Percentiles rank a stretch among this genome's conserved stretches.
phyloP scores from a whole-genome alignment of 2,888 invertebrate species.

The Andrena fulva region DNA sequence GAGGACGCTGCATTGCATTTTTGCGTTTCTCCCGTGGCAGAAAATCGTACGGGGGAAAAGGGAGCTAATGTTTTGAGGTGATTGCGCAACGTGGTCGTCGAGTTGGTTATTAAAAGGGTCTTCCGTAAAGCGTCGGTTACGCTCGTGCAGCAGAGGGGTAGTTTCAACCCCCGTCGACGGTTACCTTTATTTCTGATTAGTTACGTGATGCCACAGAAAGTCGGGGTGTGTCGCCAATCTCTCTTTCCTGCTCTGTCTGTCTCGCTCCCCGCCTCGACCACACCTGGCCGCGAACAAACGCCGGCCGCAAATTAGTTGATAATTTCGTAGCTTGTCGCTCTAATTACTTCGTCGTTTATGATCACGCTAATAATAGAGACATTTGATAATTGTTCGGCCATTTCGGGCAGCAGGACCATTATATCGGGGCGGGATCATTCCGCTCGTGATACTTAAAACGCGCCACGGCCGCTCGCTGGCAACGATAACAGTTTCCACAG shows the following conservation, averaged over 20 bases:
- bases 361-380: constrained; percentile 51
- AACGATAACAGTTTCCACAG: constrained; percentile 10
- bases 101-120: not conserved
- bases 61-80: not conserved
- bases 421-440: constrained; percentile 39
- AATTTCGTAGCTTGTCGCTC: constrained; percentile 42
- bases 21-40: not conserved
- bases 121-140: not conserved
- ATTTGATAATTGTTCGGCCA: constrained; percentile 47
- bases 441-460: constrained; percentile 23
- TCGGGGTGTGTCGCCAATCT: constrained; percentile 13
- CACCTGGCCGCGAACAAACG: constrained; percentile 17
- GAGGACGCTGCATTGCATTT: not conserved
- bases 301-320: constrained; percentile 57
- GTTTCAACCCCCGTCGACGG: not conserved
- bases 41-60: not conserved
- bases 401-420: constrained; percentile 24
- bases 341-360: constrained; percentile 55
- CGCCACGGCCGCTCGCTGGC: not conserved
- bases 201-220: constrained; percentile 52
- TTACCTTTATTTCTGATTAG: constrained; percentile 61
- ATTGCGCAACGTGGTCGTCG: too few species aligned
- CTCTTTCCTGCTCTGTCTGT: too few species aligned
- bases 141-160: not conserved
- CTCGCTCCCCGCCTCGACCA: not conserved